Evolutionary conservation across 35 echinoderm and acorn worm species (phyloP).

Genomic region (Apostichopus japonicus): DNA sequence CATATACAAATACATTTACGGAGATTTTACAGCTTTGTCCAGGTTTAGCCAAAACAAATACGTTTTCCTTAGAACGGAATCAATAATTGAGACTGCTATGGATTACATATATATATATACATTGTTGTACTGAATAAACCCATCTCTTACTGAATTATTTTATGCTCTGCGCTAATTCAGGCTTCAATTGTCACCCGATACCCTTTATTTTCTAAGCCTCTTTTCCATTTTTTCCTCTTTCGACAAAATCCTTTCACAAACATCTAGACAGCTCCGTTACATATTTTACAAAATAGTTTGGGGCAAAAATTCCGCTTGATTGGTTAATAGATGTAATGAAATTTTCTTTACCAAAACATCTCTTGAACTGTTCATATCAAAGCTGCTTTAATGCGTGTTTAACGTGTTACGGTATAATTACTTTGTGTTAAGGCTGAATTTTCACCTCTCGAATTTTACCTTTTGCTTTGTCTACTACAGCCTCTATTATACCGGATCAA

Average conservation of each 20-base stretch:
- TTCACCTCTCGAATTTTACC: neutral
- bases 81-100: neutral
- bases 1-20: no score
- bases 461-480: neutral
- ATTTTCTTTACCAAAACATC: neutral
- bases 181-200: neutral
- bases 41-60: no score
- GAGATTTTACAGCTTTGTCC: no score
- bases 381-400: slow-evolving; percentile 30
- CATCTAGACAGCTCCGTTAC: slow-evolving; percentile 8
- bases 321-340: neutral
- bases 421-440: no score
- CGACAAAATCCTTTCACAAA: slow-evolving; percentile 12
- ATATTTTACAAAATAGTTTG: slow-evolving; percentile 55
- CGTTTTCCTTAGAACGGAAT: neutral
- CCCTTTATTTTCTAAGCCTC: slow-evolving; percentile 6
- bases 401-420: neutral
- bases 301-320: slow-evolving; percentile 19
- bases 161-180: neutral
- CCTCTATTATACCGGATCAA: neutral
- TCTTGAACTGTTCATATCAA: neutral
- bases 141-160: neutral
- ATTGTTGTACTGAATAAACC: neutral
- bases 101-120: neutral
- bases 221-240: neutral